A percentile compares a stretch with the other conserved stretches of the same genome.
Conservation (phyloP, 2,797 vertebrate species). For the Peromyscus aztecus region DNA sequence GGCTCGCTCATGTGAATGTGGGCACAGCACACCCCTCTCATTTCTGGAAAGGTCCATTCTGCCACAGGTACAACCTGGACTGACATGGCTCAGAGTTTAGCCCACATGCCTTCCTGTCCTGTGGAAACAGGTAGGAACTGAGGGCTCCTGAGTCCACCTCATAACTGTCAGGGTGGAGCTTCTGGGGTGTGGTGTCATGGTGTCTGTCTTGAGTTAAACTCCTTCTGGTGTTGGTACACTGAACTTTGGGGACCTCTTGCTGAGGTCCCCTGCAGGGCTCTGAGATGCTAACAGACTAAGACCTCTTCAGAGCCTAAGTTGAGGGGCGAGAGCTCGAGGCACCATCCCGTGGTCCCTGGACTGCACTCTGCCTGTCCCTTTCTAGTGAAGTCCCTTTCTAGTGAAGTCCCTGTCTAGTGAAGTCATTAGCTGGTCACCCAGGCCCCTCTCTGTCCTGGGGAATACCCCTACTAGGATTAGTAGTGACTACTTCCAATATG, state of each 20-base stretch:
- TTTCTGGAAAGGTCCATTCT: background rate
- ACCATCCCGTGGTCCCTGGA: background rate
- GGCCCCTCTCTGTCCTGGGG: background rate
- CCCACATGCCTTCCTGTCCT: background rate
- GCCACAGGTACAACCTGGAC: background rate
- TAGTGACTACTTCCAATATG: fast-evolving
- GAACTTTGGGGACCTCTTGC: background rate
- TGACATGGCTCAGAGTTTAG: background rate
- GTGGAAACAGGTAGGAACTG: no score
- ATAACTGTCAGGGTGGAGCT: background rate
- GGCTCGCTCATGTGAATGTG: background rate
- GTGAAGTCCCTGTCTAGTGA: no score
- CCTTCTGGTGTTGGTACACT: no score
- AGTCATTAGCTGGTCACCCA: no score
- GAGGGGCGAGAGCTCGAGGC: background rate
- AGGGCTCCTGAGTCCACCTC: background rate
- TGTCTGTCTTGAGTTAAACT: background rate
- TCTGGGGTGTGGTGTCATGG: background rate
- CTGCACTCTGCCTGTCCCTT: background rate
- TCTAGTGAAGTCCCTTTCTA: no score
- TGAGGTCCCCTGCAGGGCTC: background rate
- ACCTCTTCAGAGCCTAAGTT: background rate
- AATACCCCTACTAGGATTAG: background rate
- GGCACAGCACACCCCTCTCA: background rate
- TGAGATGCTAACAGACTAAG: background rate